A percentile compares a stretch with the other conserved stretches of the same genome.
phyloP scores from a whole-genome alignment of 2,888 invertebrate species.

The Biston betularia region DNA sequence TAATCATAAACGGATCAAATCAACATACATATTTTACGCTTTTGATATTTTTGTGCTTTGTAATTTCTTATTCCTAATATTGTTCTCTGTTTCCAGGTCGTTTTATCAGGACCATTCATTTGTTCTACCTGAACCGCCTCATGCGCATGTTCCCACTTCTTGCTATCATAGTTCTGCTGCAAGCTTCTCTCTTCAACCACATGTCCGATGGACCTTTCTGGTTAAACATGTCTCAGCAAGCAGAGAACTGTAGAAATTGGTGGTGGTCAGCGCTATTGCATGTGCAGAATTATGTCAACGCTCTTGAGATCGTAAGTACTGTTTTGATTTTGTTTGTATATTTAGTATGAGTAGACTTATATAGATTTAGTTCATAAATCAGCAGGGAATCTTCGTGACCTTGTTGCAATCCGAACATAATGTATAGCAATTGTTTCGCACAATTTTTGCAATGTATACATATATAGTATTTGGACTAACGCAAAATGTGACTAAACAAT shows the following conservation, averaged over 20 bases:
- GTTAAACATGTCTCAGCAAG: slow-evolving; percentile 67
- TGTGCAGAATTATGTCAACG: slow-evolving; percentile 78
- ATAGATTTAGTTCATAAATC: too few relatives aligned
- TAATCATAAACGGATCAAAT: too few relatives aligned
- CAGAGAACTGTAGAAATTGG: slow-evolving; percentile 65
- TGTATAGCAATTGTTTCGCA: too few relatives aligned
- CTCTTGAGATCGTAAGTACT: slow-evolving; percentile 53
- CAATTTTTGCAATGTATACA: too few relatives aligned
- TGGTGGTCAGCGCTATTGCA: slow-evolving; percentile 83
- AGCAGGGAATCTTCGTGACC: too few relatives aligned
- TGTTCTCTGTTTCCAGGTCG: slow-evolving; percentile 53
- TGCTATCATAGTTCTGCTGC: slow-evolving; percentile 58
- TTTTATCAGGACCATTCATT: slow-evolving; percentile 57
- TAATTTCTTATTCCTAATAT: background rate
- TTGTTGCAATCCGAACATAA: too few relatives aligned
- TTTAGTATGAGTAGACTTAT: too few relatives aligned
- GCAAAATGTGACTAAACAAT: too few relatives aligned
- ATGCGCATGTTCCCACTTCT: slow-evolving; percentile 66
- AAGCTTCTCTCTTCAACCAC: slow-evolving; percentile 60
- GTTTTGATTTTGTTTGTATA: too few relatives aligned
- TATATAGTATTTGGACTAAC: too few relatives aligned
- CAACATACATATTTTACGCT: too few relatives aligned
- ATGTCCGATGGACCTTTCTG: slow-evolving; percentile 69
- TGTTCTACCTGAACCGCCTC: slow-evolving; percentile 63
- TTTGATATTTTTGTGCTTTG: background rate